Evolutionary conservation across 2,113 vertebrate species (phyloP).

Genomic region (Trichomycterus rosablanca): DNA sequence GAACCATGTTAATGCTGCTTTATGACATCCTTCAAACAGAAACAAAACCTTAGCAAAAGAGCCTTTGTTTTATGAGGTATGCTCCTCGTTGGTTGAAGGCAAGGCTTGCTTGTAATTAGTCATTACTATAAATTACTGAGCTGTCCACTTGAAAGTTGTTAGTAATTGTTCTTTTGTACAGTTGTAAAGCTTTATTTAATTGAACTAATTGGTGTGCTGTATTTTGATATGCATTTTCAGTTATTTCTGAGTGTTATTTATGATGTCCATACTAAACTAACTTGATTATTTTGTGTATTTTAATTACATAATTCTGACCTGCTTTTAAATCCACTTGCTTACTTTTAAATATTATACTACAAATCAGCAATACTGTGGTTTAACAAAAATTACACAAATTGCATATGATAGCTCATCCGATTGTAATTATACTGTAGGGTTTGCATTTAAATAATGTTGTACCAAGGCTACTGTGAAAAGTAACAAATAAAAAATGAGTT

Average conservation of each 20-base stretch:
- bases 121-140: slow-evolving; percentile 34
- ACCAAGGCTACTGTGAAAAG: too few species aligned
- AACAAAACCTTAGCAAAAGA: slow-evolving; percentile 20
- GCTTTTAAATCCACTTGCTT: too few species aligned
- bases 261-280: too few species aligned
- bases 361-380: too few species aligned
- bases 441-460: too few species aligned
- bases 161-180: slow-evolving; percentile 19
- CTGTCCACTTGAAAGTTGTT: slow-evolving; percentile 24
- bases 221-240: slow-evolving; percentile 16
- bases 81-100: slow-evolving; percentile 29
- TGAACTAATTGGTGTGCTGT: slow-evolving; percentile 2
- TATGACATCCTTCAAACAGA: slow-evolving; percentile 30
- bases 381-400: too few species aligned
- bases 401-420: too few species aligned
- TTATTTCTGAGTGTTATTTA: slow-evolving; percentile 18
- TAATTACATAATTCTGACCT: too few species aligned
- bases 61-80: slow-evolving; percentile 26
- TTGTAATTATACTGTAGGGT: too few species aligned
- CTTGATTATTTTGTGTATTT: too few species aligned
- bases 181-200: slow-evolving; percentile 8
- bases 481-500: too few species aligned
- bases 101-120: slow-evolving; percentile 32
- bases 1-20: slow-evolving; percentile 44
- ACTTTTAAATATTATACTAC: too few species aligned